Conservation (phyloP, 1,140 invertebrate species). For the Phortica variegata region DNA sequence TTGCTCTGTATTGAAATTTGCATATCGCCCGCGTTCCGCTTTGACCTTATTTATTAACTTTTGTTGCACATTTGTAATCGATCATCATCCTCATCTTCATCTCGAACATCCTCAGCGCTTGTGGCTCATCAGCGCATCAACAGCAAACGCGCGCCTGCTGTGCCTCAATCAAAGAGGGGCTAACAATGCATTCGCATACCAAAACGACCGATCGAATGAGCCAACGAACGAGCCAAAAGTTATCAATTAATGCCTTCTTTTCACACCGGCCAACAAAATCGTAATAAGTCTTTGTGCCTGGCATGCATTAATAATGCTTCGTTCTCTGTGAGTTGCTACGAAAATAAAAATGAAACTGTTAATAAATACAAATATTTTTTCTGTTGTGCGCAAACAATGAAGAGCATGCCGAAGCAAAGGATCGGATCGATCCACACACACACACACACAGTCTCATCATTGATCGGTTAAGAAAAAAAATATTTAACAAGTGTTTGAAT, state of each 20-base stretch:
- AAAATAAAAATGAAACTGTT: constrained; percentile 35
- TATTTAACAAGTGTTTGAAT: constrained; percentile 55
- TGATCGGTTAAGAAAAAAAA: constrained; percentile 55
- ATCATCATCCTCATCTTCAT: too few species aligned
- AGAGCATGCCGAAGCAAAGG: constrained; percentile 33
- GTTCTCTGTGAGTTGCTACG: constrained; percentile 1
- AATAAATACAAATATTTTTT: constrained; percentile 49
- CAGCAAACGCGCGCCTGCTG: too few species aligned
- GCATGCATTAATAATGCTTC: neutral
- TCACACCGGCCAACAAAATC: constrained; percentile 40
- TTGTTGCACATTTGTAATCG: too few species aligned
- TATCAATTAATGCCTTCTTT: constrained; percentile 56
- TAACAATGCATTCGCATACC: constrained; percentile 48
- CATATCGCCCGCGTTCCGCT: too few species aligned
- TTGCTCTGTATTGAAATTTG: too few species aligned
- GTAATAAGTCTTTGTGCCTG: constrained; percentile 41
- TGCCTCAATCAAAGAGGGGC: constrained; percentile 2
- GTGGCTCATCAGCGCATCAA: too few species aligned
- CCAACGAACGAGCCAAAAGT: too few species aligned
- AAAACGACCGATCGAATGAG: too few species aligned
- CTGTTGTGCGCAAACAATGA: constrained; percentile 2
- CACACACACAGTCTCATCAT: constrained; percentile 29
- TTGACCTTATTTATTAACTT: too few species aligned
- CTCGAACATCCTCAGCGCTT: too few species aligned
- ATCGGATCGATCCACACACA: constrained; percentile 5